Base-by-base conservation (phyloP, 92 coral and sea anemone genomes). In the Palythoa heliodiscus region DNA sequence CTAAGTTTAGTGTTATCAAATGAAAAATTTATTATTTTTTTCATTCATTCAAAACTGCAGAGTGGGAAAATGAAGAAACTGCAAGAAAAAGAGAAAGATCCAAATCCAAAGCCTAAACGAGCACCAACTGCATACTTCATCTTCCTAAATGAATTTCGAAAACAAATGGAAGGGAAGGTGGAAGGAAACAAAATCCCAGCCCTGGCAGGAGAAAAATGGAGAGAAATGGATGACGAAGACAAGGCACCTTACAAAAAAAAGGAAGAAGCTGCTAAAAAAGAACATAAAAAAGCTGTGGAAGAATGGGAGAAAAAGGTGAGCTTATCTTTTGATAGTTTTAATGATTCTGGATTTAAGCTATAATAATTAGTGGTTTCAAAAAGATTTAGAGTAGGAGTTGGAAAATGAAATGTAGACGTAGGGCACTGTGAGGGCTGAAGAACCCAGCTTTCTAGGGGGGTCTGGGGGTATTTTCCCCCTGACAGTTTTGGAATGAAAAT, bases 181-280 rank as follows among this genome's bases (percentile, higher is more conserved):
- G 19, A 55, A 12, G 61, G 61, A 12, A 12, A 55, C 19, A 12
- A 55, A 82, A 87, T 95, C 50, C 95, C 99, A 4, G 87, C 93
- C 1, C 85, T 92, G 66, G 99, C 99, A 22, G 99, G 99, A 39
- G 95, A 94, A 72, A 91, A 83, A 76, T 97, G 99, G 99, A 93
- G 99, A 71, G 57, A 22, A 38, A 97, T 97, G 97, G 74, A 23
- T 43, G 97, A 94, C 5, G 73, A 88, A 57, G 94, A 93, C 0
- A 97, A 95, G 63, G 78, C 90, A 84, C 89, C 93, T 64, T 97
- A 91, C 72, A 83, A 76, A n/a, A 80, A 78, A 78, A 50, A 78
- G 87, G 97, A 92, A 63, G 94, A 89, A 11, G 91, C 66, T 3
- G 99, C 95, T 3, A 95, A 91, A 68, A 86, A 87, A 69, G 91